These are phyloP conservation scores for Magallana ariakensis DNA, from an alignment of 1,140 invertebrate species.

Conservation along the genomic window DNA sequence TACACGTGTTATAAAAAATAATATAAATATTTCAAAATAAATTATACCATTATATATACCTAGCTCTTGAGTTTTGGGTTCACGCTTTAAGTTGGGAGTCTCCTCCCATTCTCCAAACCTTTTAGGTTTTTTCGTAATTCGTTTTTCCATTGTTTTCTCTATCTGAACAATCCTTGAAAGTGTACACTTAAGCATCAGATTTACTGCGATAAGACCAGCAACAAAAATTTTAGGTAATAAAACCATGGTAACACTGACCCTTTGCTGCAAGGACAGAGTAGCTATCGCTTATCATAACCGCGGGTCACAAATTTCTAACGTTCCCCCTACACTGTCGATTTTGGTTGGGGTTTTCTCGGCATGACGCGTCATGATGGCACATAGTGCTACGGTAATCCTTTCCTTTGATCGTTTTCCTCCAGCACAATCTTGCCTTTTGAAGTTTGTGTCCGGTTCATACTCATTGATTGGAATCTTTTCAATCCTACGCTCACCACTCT, in stretches of 20 bases:
- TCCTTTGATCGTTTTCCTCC: too few relatives aligned
- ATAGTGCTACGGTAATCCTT: too few relatives aligned
- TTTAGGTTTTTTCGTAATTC: neutral
- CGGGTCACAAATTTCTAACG: neutral
- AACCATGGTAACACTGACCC: slow-evolving; percentile 8
- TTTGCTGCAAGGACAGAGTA: neutral
- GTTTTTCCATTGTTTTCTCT: neutral
- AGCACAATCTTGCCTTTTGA: too few relatives aligned
- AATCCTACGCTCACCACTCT: too few relatives aligned
- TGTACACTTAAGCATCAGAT: neutral
- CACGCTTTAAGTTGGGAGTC: neutral
- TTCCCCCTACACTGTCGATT: neutral
- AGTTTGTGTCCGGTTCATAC: too few relatives aligned
- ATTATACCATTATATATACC: neutral
- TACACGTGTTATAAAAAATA: too few relatives aligned
- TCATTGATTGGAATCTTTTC: too few relatives aligned
- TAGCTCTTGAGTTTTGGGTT: neutral
- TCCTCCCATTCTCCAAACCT: slow-evolving; percentile 3
- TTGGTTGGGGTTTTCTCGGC: neutral
- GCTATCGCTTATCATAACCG: neutral
- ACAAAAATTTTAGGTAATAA: neutral
- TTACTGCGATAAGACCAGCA: neutral
- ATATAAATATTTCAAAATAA: neutral
- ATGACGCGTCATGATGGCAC: too few relatives aligned
- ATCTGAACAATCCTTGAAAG: neutral